Percentiles rank a stretch among this genome's conserved stretches.
phyloP scores from a whole-genome alignment of 1,140 invertebrate species.

The Galendromus occidentalis region DNA sequence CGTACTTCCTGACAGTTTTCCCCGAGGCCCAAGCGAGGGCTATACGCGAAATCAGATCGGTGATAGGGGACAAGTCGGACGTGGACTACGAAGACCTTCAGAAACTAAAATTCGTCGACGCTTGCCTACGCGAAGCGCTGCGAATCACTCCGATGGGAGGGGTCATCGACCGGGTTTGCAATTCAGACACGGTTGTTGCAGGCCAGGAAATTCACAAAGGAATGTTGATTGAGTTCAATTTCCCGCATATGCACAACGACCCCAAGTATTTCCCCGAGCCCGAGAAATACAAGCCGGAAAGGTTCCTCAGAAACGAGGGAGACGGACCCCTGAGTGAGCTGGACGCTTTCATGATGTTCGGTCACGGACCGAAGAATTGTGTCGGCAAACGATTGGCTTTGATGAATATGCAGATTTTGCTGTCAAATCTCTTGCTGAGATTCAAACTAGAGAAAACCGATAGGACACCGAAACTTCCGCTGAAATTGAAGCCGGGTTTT shows the following conservation, averaged over 20 bases:
- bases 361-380: neutral
- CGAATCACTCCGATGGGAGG: too few species aligned
- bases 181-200: too few species aligned
- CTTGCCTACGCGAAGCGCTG: too few species aligned
- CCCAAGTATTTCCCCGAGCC: neutral
- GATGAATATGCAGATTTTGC: neutral
- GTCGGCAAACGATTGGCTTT: neutral
- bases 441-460: neutral
- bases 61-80: too few species aligned
- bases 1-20: neutral
- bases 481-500: neutral
- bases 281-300: neutral
- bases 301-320: neutral
- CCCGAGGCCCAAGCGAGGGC: neutral
- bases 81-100: too few species aligned
- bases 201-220: too few species aligned
- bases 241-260: neutral
- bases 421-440: neutral
- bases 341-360: neutral
- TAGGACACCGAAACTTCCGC: neutral
- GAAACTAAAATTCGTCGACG: too few species aligned
- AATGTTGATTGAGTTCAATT: too few species aligned
- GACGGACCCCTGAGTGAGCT: neutral
- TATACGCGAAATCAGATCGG: neutral
- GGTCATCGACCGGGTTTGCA: too few species aligned